Evolutionary conservation across 2,888 invertebrate species (phyloP), one percentile per base, ranked within the genome.

Genomic region (Chironomus tentans): DNA sequence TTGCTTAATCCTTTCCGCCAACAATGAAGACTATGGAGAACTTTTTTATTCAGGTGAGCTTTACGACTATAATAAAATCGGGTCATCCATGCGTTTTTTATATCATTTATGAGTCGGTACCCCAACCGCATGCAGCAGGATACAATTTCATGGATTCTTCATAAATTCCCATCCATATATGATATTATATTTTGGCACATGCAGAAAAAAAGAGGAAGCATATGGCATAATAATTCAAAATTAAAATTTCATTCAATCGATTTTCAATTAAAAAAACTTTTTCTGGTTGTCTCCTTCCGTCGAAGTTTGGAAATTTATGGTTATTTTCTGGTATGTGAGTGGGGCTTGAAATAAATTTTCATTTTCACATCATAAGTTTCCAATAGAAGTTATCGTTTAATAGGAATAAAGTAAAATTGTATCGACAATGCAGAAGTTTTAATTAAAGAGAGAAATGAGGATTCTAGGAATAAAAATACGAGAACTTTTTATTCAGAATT

Each of bases 251-350:
- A 15, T 18, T 68, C 38, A 47, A 74, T 74, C 47, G 68, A 74
- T 48, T 74, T 74, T 74, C 74, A 68, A 74, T 74, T 68, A 48
- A 74, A 74, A 28, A 72, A 56, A 65, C 12, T 65, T 12, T 24
- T 21, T 13, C 22, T 22, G 56, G n/a, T 56, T 56, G 56, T 56
- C 65, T 24, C 21, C 21, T 65, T 24, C 21, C 13, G 22, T 21
- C 21, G 24, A 21, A 65, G 4, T 24, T 24, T 22, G 65, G 21
- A 24, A 4, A 56, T 56, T 50, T 56, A 56, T 56, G 4, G 4
- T 15, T 50, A 50, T 50, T 50, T 50, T 50, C 15, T 50, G n/a
- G 50, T 50, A 50, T n/a, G 50, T 50, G 15, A 50, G n/a, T n/a
- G n/a, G n/a, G 7, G 50, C 1, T 48, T 50, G 1, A 13, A 38